These are phyloP conservation scores for Clupea harengus DNA, from an alignment of 2,113 vertebrate genomes.

Conservation along the genomic window DNA sequence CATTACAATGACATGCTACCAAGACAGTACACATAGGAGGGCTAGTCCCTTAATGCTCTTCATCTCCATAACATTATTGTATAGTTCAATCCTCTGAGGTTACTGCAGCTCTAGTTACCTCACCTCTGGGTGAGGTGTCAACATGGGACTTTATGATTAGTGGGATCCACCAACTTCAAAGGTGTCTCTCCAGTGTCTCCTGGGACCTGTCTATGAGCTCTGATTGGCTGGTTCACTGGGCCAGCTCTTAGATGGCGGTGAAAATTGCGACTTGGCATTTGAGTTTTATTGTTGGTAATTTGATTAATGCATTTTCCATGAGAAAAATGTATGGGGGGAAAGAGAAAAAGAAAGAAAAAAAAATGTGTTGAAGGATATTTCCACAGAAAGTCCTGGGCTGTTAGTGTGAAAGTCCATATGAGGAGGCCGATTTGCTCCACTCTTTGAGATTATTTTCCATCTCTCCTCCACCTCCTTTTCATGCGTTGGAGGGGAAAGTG, in stretches of 20 bases:
- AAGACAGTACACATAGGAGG: neutral
- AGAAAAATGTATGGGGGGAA: neutral
- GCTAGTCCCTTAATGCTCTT: neutral
- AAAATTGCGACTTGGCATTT: neutral
- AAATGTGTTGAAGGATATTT: constrained; percentile 10
- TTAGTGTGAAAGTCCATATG: constrained; percentile 10
- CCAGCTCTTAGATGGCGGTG: neutral
- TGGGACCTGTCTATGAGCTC: neutral
- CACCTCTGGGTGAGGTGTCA: neutral
- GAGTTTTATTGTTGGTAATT: constrained; percentile 1
- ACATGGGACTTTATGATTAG: constrained; percentile 8
- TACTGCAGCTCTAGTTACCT: neutral
- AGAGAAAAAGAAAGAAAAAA: too few species aligned
- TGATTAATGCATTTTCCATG: constrained; percentile 34
- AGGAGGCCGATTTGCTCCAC: neutral
- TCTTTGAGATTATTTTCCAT: constrained; percentile 23
- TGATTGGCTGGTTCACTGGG: neutral
- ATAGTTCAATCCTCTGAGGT: neutral
- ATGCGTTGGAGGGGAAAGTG: constrained; percentile 26
- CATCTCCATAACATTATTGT: neutral
- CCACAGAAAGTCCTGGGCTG: neutral
- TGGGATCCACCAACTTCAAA: neutral
- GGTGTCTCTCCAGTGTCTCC: neutral
- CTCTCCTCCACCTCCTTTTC: neutral
- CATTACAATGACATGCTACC: neutral